A percentile compares a stretch with the other conserved stretches of the same genome.
These are phyloP conservation scores for Hermaeophaga mercurialis DNA, from an alignment of 2,888 invertebrate genomes.

Conservation along the genomic window DNA sequence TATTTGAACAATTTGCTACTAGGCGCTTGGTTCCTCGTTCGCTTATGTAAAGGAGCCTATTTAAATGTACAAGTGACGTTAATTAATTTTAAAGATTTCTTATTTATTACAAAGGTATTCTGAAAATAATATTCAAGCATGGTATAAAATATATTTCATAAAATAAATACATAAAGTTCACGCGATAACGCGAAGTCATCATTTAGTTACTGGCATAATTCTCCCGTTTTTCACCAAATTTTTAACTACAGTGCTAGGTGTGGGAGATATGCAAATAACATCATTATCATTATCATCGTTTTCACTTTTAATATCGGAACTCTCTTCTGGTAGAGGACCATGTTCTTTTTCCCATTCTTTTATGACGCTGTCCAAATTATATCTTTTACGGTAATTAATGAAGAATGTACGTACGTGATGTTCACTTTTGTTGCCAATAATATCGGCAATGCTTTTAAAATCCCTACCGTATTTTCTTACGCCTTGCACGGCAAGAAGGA, in stretches of 20 bases:
- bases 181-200: slow-evolving; percentile 41
- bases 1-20: no score
- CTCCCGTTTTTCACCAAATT: slow-evolving; percentile 51
- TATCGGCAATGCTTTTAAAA: slow-evolving; percentile 92
- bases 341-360: slow-evolving; percentile 83
- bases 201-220: slow-evolving; percentile 46
- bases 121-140: slow-evolving; percentile 17
- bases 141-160: slow-evolving; percentile 5
- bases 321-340: slow-evolving; percentile 57
- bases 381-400: slow-evolving; percentile 78
- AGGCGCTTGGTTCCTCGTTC: no score
- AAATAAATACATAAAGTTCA: slow-evolving; percentile 9
- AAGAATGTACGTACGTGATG: slow-evolving; percentile 91
- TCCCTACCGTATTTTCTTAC: slow-evolving; percentile 81
- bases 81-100: no score
- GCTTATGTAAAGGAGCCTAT: no score
- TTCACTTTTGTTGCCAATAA: slow-evolving; percentile 94
- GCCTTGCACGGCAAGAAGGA: slow-evolving; percentile 89
- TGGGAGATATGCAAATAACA: slow-evolving; percentile 59
- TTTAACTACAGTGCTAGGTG: slow-evolving; percentile 50
- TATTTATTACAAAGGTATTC: no score
- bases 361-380: slow-evolving; percentile 50
- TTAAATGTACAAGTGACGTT: no score
- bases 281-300: slow-evolving; percentile 49
- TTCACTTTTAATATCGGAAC: slow-evolving; percentile 46